A percentile compares a stretch with the other conserved stretches of the same genome.
Conservation (phyloP, 2,113 vertebrate genomes). For the Brachypteracias leptosomus region DNA sequence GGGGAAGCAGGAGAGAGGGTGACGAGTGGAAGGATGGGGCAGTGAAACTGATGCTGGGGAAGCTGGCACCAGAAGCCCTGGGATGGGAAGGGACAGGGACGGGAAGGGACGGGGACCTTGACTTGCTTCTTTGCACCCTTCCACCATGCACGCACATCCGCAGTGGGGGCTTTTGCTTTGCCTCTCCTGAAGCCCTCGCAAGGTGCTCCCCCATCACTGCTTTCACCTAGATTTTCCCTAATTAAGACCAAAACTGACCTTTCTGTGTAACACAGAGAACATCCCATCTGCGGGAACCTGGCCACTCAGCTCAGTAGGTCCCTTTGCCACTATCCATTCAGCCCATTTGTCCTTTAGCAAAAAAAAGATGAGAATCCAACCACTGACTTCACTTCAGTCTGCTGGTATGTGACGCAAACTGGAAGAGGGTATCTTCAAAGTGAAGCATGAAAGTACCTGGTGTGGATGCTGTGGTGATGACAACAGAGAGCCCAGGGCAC, state of each 20-base stretch:
- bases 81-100: neutral
- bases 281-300: neutral
- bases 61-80: neutral
- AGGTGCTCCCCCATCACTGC: neutral
- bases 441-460: neutral
- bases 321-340: neutral
- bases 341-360: neutral
- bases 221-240: neutral
- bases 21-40: neutral
- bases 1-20: neutral
- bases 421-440: neutral
- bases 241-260: neutral
- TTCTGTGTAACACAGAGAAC: neutral
- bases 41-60: neutral
- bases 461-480: neutral
- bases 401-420: neutral
- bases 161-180: neutral
- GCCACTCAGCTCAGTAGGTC: neutral
- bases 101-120: neutral
- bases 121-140: neutral
- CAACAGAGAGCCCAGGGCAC: neutral
- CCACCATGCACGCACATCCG: rapidly evolving
- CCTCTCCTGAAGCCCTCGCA: neutral
- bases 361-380: neutral
- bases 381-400: neutral